Conservation (phyloP, 1,140 invertebrate species). For the Formica selysi region DNA sequence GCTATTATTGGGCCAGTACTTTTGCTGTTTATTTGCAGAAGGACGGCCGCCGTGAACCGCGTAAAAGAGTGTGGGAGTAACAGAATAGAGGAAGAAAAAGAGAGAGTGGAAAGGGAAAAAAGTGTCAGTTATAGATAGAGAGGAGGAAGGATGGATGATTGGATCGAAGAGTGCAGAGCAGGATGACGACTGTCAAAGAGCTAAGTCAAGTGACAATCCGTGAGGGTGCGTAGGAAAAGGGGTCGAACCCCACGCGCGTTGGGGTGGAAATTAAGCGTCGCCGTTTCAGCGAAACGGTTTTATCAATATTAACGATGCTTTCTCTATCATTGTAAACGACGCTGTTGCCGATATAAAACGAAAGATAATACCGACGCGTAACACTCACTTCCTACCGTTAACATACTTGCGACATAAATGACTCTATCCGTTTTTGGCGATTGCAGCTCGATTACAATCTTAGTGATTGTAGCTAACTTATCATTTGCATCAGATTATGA, state of each 20-base stretch:
- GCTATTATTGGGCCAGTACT: constrained; percentile 67
- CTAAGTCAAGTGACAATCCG: constrained; percentile 22
- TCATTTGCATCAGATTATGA: constrained; percentile 62
- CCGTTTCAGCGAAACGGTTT: constrained; percentile 47
- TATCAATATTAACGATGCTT: constrained; percentile 71
- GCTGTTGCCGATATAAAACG: constrained; percentile 57
- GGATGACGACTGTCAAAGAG: constrained; percentile 47
- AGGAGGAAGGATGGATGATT: constrained; percentile 22
- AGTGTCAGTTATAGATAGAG: not conserved
- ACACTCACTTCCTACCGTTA: constrained; percentile 4
- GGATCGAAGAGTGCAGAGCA: constrained; percentile 16
- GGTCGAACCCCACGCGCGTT: not conserved
- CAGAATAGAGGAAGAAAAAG: constrained; percentile 20
- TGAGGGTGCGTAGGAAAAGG: constrained; percentile 16
- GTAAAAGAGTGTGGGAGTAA: constrained; percentile 12
- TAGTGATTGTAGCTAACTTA: constrained; percentile 58
- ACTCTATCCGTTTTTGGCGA: constrained; percentile 6
- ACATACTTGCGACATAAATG: not conserved
- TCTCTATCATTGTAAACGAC: constrained; percentile 63
- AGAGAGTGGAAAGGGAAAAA: not conserved
- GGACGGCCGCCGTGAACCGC: constrained; percentile 33
- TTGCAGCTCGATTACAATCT: not conserved
- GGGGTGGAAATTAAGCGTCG: constrained; percentile 49
- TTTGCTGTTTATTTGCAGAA: constrained; percentile 69
- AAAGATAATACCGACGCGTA: constrained; percentile 63